Conservation (phyloP, 2,797 vertebrate genomes). For the Amazona finschi region DNA sequence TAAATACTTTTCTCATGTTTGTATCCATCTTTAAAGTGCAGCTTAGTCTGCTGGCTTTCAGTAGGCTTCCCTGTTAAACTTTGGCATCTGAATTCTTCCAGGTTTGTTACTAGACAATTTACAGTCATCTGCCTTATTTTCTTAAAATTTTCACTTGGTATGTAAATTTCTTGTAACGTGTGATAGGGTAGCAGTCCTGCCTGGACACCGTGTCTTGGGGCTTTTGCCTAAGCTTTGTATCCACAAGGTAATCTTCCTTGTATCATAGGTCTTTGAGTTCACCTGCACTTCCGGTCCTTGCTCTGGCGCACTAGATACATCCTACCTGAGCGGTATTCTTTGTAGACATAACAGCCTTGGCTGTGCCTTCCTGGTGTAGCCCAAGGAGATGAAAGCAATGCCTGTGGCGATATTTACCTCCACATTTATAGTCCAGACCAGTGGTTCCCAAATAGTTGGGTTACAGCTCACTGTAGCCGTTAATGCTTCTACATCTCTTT, state of each 20-base stretch:
- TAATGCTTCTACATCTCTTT: neutral
- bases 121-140: too few species aligned
- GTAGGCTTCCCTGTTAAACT: neutral
- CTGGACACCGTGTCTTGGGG: neutral
- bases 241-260: neutral
- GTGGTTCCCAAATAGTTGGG: neutral
- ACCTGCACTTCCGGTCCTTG: neutral
- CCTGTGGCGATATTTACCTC: neutral
- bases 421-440: neutral
- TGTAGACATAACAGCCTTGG: neutral
- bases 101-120: neutral
- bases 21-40: neutral
- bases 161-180: neutral
- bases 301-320: fast-evolving
- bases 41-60: neutral
- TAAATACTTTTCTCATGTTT: neutral
- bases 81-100: neutral
- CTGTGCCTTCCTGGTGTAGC: neutral
- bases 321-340: neutral
- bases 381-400: neutral
- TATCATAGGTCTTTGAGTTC: neutral
- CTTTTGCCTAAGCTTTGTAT: neutral
- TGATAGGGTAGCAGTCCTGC: neutral
- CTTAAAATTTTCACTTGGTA: neutral
- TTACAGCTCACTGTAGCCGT: neutral